Evolutionary conservation across 2,888 invertebrate species (phyloP).

Genomic region (Pollenia labialis): DNA sequence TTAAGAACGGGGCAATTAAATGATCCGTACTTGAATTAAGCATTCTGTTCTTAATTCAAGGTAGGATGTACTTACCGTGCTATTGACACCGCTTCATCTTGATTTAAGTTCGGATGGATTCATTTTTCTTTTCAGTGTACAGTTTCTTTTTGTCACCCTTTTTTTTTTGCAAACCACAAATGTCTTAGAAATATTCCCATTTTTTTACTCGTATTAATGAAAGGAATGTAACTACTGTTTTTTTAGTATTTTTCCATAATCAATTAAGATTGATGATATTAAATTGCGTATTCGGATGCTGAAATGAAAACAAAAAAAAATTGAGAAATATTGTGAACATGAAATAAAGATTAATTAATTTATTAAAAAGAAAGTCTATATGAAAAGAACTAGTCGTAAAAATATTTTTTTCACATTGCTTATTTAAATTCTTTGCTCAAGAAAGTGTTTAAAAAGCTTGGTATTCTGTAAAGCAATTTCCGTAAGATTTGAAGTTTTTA

Average conservation of each 20-base stretch:
- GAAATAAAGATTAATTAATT: constrained; percentile 6
- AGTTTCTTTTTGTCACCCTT: constrained; percentile 39
- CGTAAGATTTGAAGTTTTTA: too few relatives aligned
- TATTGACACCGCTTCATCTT: too few relatives aligned
- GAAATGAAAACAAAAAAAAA: neutral
- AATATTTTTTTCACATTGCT: constrained; percentile 19
- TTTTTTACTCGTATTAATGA: neutral
- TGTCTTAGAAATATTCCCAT: constrained; percentile 46
- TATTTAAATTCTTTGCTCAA: neutral
- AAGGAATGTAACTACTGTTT: constrained; percentile 57
- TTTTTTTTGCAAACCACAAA: constrained; percentile 56
- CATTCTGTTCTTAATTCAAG: too few relatives aligned
- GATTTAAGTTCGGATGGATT: too few relatives aligned
- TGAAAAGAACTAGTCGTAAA: neutral
- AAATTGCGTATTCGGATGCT: constrained; percentile 46
- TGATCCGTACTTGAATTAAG: too few relatives aligned
- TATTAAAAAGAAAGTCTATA: neutral
- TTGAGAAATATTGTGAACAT: neutral
- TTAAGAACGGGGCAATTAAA: too few relatives aligned
- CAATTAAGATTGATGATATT: constrained; percentile 67
- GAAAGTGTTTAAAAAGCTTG: neutral
- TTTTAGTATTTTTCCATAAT: neutral
- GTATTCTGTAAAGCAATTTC: neutral
- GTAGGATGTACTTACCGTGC: too few relatives aligned
- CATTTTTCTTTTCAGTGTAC: neutral